Evolutionary conservation across 2,113 vertebrate genomes (phyloP).

Genomic region (Oncorhynchus nerka): DNA sequence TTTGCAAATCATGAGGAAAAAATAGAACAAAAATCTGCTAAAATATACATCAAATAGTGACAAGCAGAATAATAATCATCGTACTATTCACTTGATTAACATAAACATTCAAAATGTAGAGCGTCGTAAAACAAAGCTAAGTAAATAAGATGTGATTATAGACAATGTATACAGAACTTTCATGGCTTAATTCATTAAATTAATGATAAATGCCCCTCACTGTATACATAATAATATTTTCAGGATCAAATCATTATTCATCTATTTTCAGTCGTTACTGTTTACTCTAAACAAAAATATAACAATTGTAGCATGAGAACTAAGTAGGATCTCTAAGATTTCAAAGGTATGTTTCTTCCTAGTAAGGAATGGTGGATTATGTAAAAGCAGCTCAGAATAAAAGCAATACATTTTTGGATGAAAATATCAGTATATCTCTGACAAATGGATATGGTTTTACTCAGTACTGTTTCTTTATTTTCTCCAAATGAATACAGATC

Average conservation of each 20-base stretch:
- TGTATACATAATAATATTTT: slow-evolving; percentile 20
- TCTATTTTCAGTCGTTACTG: slow-evolving; percentile 18
- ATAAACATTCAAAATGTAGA: slow-evolving; percentile 6
- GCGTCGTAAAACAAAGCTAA: not conserved
- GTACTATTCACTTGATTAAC: slow-evolving; percentile 30
- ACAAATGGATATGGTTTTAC: slow-evolving; percentile 24
- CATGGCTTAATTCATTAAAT: slow-evolving; percentile 1
- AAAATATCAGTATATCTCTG: not conserved
- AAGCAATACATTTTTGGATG: slow-evolving; percentile 7
- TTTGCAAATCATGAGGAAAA: slow-evolving; percentile 26
- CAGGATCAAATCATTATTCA: slow-evolving; percentile 23
- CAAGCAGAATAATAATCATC: slow-evolving; percentile 29
- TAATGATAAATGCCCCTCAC: slow-evolving; percentile 29
- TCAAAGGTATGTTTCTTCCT: slow-evolving; percentile 32
- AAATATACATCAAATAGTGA: slow-evolving; percentile 31
- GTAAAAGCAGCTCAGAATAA: slow-evolving; percentile 2
- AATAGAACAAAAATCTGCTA: not conserved
- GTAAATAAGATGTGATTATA: slow-evolving; percentile 10
- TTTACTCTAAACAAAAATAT: not conserved
- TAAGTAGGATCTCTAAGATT: not conserved
- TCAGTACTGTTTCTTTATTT: slow-evolving; percentile 26
- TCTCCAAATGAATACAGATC: slow-evolving; percentile 29
- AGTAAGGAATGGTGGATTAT: slow-evolving; percentile 25
- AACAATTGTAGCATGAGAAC: slow-evolving; percentile 1
- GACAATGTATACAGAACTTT: slow-evolving; percentile 19